Conservation (phyloP, 2,113 vertebrate species). For the Atrichornis clamosus region DNA sequence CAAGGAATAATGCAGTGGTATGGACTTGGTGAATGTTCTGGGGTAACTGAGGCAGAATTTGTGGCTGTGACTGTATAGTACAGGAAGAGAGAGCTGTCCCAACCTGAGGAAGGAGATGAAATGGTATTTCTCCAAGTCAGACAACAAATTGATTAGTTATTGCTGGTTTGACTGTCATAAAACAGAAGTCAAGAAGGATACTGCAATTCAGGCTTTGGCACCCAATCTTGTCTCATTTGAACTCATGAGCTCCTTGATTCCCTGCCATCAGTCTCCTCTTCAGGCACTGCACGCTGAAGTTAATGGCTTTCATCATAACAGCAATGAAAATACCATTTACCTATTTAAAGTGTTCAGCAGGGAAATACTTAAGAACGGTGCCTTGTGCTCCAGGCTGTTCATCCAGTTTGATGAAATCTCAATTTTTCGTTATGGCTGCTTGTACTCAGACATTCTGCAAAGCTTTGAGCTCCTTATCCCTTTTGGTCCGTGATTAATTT, state of each 20-base stretch:
- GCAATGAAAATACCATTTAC: conserved; percentile 25
- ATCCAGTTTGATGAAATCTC: conserved; percentile 11
- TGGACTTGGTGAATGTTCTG: background rate
- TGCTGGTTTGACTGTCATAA: background rate
- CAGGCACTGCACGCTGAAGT: background rate
- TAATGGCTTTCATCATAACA: background rate
- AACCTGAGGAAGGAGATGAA: background rate
- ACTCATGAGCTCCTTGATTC: background rate
- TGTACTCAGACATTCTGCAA: background rate
- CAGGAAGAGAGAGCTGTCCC: background rate
- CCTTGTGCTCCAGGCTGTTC: background rate
- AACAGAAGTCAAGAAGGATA: background rate
- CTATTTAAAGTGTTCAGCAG: conserved; percentile 1
- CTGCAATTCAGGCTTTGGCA: background rate
- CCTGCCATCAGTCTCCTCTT: background rate
- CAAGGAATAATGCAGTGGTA: background rate
- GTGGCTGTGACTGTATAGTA: background rate
- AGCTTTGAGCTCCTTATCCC: background rate
- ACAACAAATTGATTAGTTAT: background rate
- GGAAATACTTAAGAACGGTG: background rate
- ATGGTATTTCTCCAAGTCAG: background rate
- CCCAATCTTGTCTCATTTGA: background rate
- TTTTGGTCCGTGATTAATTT: background rate
- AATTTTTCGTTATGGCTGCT: background rate
- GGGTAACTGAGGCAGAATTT: background rate